Conservation (phyloP, 2,113 vertebrate species). For the Podarcis cretensis region DNA sequence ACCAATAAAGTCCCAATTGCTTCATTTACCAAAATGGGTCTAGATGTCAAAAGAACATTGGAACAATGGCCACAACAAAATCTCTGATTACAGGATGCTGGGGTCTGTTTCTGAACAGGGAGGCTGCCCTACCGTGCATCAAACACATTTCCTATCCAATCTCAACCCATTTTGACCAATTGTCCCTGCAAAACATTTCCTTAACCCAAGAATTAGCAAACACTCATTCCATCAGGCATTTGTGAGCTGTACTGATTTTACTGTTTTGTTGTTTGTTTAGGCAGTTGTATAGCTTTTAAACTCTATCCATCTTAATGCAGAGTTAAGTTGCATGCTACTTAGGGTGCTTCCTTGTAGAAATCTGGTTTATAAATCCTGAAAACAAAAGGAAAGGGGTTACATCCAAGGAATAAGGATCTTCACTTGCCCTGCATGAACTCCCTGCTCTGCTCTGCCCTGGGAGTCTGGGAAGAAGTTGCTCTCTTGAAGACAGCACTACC, state of each 20-base stretch:
- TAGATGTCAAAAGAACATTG: background rate
- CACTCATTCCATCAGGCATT: background rate
- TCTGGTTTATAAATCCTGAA: background rate
- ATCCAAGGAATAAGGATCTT: too few relatives aligned
- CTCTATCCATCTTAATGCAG: background rate
- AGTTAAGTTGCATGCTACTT: background rate
- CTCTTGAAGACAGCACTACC: too few relatives aligned
- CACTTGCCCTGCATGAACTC: too few relatives aligned
- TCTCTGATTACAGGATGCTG: fast-evolving
- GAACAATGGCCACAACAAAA: background rate
- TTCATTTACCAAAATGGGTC: background rate
- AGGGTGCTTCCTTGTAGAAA: background rate
- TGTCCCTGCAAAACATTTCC: background rate
- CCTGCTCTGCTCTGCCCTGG: too few relatives aligned
- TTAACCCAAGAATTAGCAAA: background rate
- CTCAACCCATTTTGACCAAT: background rate
- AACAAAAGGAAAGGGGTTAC: background rate
- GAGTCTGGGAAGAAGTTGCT: too few relatives aligned
- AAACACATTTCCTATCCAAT: too few relatives aligned
- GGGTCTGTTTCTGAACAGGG: background rate
- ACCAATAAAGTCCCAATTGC: background rate
- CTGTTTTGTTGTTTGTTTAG: background rate
- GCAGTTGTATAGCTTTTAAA: background rate
- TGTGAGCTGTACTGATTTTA: background rate
- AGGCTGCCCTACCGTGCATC: background rate